Evolutionary conservation across 2,797 vertebrate species (phyloP).

Genomic region (Hafferia zeledoni): DNA sequence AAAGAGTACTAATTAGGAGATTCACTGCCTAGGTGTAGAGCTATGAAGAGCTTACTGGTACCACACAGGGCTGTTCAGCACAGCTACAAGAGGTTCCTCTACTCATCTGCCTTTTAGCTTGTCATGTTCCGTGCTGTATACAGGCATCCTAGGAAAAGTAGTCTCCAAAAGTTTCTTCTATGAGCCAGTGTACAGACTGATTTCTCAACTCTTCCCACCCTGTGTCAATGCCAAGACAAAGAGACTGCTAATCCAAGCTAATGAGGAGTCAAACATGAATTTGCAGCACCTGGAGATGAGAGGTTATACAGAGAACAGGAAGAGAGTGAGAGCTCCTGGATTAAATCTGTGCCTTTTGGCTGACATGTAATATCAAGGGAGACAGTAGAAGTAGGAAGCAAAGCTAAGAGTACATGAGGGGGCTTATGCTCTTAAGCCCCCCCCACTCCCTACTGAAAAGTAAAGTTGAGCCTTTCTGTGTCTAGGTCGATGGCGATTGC

Average conservation of each 20-base stretch:
- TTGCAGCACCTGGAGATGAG: background rate
- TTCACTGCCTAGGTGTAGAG: background rate
- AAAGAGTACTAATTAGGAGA: background rate
- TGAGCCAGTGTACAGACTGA: background rate
- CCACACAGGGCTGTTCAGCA: fast-evolving
- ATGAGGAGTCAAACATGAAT: background rate
- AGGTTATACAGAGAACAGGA: background rate
- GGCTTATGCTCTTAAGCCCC: background rate
- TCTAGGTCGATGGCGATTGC: background rate
- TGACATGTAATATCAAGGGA: background rate
- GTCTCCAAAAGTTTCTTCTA: background rate
- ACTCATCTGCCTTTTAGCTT: background rate
- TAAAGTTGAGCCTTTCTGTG: background rate
- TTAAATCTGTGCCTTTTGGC: background rate
- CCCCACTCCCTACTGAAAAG: background rate
- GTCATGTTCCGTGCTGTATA: background rate
- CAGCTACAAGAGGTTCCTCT: background rate
- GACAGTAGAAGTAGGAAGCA: background rate
- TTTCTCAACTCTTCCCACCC: background rate
- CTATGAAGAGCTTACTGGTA: background rate
- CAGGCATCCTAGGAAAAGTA: background rate
- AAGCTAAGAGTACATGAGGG: background rate
- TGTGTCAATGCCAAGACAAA: background rate
- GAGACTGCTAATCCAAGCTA: background rate
- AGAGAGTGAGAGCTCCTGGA: background rate